phyloP scores from a whole-genome alignment of 2,113 vertebrate species.

The Willisornis vidua region DNA sequence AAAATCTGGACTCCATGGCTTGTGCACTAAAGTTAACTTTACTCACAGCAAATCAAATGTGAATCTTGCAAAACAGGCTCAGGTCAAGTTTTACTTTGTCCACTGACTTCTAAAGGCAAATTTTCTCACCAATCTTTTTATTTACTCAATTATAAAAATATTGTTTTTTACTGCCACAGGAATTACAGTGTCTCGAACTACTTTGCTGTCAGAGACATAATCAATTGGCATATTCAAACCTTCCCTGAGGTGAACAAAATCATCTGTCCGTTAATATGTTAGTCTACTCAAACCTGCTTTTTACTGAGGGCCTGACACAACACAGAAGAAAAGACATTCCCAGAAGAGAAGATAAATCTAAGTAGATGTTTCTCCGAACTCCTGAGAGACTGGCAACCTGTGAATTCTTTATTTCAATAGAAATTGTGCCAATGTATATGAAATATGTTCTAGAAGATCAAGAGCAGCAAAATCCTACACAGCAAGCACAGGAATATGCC shows the following conservation, averaged over 20 bases:
- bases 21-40: background rate
- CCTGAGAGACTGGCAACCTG: background rate
- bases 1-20: background rate
- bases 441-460: background rate
- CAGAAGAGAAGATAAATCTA: background rate
- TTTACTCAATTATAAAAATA: background rate
- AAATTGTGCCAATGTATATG: background rate
- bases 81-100: background rate
- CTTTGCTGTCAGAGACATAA: background rate
- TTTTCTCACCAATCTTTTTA: background rate
- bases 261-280: background rate
- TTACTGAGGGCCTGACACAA: background rate
- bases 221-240: conserved; percentile 10
- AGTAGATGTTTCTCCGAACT: conserved; percentile 53
- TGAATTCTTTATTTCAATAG: background rate
- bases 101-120: background rate
- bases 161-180: background rate
- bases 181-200: background rate
- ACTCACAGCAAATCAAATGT: background rate
- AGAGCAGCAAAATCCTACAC: background rate
- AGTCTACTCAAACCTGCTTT: conserved; percentile 30
- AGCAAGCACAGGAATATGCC: background rate
- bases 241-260: conserved; percentile 48
- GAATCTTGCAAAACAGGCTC: background rate
- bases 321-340: background rate